phyloP scores from a whole-genome alignment of 30 jellyfish, hydroid and myxozoan genomes.

The Aurelia coerulea region DNA sequence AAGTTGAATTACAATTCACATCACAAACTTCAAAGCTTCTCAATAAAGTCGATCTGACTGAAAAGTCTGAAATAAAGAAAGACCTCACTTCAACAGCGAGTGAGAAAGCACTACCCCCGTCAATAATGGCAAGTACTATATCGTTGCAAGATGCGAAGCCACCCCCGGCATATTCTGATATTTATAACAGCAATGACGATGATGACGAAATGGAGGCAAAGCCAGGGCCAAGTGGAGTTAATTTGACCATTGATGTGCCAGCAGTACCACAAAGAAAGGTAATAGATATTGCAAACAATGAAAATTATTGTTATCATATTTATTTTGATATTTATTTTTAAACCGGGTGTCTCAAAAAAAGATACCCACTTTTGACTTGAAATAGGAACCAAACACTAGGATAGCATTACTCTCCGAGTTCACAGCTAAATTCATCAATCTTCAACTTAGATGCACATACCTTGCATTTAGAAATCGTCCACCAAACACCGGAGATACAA shows the following conservation, averaged over 20 bases:
- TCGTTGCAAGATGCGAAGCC: constrained; percentile 48
- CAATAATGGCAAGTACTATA: constrained; percentile 50
- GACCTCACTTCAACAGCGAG: too few relatives aligned
- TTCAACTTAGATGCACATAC: too few relatives aligned
- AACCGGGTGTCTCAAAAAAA: too few relatives aligned
- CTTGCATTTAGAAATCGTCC: too few relatives aligned
- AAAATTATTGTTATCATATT: too few relatives aligned
- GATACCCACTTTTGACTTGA: too few relatives aligned
- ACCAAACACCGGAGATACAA: too few relatives aligned
- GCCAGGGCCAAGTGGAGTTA: constrained; percentile 25
- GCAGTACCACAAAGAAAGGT: constrained; percentile 65
- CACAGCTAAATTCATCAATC: too few relatives aligned
- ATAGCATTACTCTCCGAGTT: too few relatives aligned
- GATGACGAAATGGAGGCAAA: constrained; percentile 24
- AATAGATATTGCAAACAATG: too few relatives aligned
- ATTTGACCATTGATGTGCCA: constrained; percentile 44
- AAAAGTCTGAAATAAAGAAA: constrained; percentile 38
- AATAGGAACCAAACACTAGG: too few relatives aligned
- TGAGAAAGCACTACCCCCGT: constrained; percentile 61
- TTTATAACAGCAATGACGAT: constrained; percentile 12
- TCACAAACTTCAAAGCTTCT: constrained; percentile 53
- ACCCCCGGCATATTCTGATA: constrained; percentile 39
- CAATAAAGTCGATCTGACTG: constrained; percentile 33
- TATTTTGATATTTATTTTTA: too few relatives aligned
- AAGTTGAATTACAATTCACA: constrained; percentile 91